Evolutionary conservation across 2,797 vertebrate species (phyloP).

Genomic region (Acanthornis magna): DNA sequence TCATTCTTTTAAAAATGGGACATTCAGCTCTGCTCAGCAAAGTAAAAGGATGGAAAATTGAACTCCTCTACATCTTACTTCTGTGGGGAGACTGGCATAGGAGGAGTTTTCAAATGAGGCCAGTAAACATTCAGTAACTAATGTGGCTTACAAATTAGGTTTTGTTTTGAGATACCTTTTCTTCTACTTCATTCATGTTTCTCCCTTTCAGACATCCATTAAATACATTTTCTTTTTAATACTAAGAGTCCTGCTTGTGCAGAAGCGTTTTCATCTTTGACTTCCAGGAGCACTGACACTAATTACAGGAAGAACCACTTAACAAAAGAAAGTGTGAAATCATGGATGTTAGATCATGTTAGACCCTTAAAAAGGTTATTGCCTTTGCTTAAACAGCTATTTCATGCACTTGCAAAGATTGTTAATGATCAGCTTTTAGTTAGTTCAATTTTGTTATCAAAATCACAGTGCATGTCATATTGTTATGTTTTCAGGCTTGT

Average conservation of each 20-base stretch:
- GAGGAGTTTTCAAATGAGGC: not conserved
- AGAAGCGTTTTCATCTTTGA: not conserved
- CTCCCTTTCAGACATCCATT: not conserved
- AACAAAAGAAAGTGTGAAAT: not conserved
- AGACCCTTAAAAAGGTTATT: not conserved
- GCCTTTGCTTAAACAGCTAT: not conserved
- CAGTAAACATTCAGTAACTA: not conserved
- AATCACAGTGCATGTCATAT: not conserved
- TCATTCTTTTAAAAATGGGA: not conserved
- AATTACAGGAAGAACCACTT: conserved; percentile 11
- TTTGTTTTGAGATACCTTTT: not conserved
- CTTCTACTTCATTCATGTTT: not conserved
- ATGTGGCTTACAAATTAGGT: not conserved
- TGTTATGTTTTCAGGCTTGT: not conserved
- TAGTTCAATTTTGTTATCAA: not conserved
- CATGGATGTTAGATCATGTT: not conserved
- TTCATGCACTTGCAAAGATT: not conserved
- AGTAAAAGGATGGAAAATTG: not conserved
- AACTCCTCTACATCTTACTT: not conserved
- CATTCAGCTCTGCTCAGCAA: not conserved
- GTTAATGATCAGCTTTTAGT: not conserved
- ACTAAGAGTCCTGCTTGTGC: not conserved
- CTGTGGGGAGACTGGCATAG: not conserved
- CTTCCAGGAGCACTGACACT: not conserved
- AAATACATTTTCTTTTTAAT: not conserved